Percentiles rank a stretch among this genome's conserved stretches.
Evolutionary conservation across 2,888 invertebrate genomes (phyloP).

Genomic region (Quadroppia sp.): DNA sequence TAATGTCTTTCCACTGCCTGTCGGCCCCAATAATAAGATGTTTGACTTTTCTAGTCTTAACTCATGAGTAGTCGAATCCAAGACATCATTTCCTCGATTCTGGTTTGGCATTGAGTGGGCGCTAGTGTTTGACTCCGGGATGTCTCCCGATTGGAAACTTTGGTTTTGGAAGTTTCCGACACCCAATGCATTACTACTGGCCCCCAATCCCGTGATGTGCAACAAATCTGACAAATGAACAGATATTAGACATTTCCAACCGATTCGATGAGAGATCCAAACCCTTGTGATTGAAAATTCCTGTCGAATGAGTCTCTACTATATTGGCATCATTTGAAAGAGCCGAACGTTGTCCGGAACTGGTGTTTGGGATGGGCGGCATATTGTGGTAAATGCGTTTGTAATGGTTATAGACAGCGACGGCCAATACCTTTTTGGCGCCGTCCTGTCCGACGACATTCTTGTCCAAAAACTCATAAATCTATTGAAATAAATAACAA

Average conservation of each 20-base stretch:
- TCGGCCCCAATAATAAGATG: conserved; percentile 90
- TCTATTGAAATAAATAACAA: conserved; percentile 57
- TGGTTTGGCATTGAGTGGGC: conserved; percentile 37
- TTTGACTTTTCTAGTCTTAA: conserved; percentile 89
- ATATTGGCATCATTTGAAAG: conserved; percentile 49
- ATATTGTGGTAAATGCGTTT: conserved; percentile 94
- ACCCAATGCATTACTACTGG: conserved; percentile 62
- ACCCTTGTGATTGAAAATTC: conserved; percentile 69
- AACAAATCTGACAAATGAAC: conserved; percentile 66
- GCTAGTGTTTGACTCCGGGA: conserved; percentile 36
- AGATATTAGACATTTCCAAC: neutral
- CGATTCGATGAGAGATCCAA: conserved; percentile 43
- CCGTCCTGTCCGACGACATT: conserved; percentile 96
- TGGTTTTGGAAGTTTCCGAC: conserved; percentile 45
- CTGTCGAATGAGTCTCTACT: conserved; percentile 65
- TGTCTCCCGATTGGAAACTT: conserved; percentile 21
- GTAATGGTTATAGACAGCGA: conserved; percentile 98
- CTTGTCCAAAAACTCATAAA: conserved; percentile 90
- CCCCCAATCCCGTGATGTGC: conserved; percentile 74
- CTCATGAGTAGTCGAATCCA: conserved; percentile 75
- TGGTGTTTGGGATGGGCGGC: conserved; percentile 47
- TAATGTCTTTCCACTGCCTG: conserved; percentile 91
- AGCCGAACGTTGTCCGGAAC: conserved; percentile 21
- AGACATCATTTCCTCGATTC: conserved; percentile 64
- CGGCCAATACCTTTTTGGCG: conserved; percentile 94